phyloP scores from a whole-genome alignment of 1,140 invertebrate genomes.

The Hycleus cichorii region DNA sequence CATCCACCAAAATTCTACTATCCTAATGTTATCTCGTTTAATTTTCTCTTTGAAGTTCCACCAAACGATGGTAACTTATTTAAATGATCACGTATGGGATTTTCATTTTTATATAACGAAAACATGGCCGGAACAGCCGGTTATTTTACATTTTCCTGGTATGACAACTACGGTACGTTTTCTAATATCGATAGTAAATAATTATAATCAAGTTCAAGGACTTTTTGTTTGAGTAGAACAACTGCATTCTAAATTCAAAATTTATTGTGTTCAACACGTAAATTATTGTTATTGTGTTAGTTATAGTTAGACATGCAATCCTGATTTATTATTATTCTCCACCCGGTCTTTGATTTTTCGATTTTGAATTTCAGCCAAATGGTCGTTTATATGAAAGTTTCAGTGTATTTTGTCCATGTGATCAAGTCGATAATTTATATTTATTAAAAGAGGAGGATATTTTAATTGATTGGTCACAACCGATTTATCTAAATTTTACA shows the following conservation, averaged over 20 bases:
- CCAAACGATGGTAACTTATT: conserved; percentile 78
- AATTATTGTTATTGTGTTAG: not conserved
- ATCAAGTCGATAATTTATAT: conserved; percentile 59
- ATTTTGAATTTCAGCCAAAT: conserved; percentile 52
- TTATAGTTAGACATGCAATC: not conserved
- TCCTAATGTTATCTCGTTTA: not conserved
- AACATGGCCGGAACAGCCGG: conserved; percentile 72
- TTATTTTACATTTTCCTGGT: conserved; percentile 77
- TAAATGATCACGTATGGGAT: conserved; percentile 77
- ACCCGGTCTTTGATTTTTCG: not conserved
- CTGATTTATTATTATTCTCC: too few species aligned
- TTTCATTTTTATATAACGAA: conserved; percentile 83
- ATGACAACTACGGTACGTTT: conserved; percentile 71
- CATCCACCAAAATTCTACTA: not conserved
- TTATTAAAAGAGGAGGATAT: conserved; percentile 64
- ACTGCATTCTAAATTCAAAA: not conserved
- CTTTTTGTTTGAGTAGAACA: not conserved
- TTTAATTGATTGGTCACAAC: conserved; percentile 66
- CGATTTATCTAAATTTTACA: conserved; percentile 75
- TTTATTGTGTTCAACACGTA: too few species aligned
- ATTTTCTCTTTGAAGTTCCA: conserved; percentile 61
- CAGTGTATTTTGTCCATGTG: conserved; percentile 71
- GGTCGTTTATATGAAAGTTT: conserved; percentile 70
- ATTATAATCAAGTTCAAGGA: not conserved
- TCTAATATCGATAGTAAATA: not conserved